These are phyloP conservation scores for Staurois parvus DNA, from an alignment of 2,797 vertebrate species.

Conservation along the genomic window DNA sequence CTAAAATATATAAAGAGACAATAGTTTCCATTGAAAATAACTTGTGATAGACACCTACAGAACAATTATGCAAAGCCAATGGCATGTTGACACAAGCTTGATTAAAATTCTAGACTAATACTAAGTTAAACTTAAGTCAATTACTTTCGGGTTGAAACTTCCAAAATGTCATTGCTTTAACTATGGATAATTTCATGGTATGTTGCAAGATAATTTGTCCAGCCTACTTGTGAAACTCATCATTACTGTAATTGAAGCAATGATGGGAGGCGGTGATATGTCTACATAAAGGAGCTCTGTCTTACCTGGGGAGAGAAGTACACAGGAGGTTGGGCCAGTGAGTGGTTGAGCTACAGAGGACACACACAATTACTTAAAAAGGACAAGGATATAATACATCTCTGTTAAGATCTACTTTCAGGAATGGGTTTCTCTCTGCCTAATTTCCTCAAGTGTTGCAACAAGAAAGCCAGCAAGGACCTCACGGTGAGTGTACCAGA, in stretches of 20 bases:
- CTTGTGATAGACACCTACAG: not conserved
- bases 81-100: conserved; percentile 22
- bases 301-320: conserved; percentile 1
- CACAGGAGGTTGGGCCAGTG: conserved; percentile 25
- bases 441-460: conserved; percentile 43
- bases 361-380: conserved; percentile 19
- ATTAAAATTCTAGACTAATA: not conserved
- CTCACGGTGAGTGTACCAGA: conserved; percentile 41
- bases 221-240: conserved; percentile 44
- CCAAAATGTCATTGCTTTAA: conserved; percentile 30
- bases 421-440: conserved; percentile 51
- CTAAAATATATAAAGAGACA: not conserved
- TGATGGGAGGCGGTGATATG: conserved; percentile 40
- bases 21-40: not conserved
- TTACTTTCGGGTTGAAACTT: conserved; percentile 18
- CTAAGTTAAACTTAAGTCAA: not conserved
- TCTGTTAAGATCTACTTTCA: conserved; percentile 1
- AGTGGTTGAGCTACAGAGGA: not conserved
- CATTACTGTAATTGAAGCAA: conserved; percentile 28
- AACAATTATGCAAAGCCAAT: not conserved
- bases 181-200: not conserved
- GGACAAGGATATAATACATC: conserved; percentile 20
- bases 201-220: conserved; percentile 48
- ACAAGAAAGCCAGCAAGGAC: conserved; percentile 49
- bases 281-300: conserved; percentile 36